These are phyloP conservation scores for Sphinx pinastri DNA, from an alignment of 2,888 invertebrate species.

Conservation along the genomic window DNA sequence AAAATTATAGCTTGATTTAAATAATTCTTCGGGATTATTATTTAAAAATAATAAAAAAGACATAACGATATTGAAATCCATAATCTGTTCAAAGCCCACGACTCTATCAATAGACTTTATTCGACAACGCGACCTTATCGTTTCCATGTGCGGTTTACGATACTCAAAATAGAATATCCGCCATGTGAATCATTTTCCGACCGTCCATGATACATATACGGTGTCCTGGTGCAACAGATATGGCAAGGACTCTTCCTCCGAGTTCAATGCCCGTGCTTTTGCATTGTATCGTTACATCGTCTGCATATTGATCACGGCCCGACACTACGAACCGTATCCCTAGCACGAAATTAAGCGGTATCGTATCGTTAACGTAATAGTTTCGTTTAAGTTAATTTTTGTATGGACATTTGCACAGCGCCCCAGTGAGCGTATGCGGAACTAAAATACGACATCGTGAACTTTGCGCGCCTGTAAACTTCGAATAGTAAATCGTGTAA, in stretches of 20 bases:
- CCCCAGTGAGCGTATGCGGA: no score
- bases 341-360: no score
- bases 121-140: slow-evolving; percentile 32
- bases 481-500: no score
- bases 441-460: no score
- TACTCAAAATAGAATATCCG: slow-evolving; percentile 54
- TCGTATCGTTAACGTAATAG: no score
- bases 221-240: slow-evolving; percentile 58
- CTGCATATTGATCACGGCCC: slow-evolving; percentile 68
- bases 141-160: slow-evolving; percentile 32
- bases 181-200: slow-evolving; percentile 62
- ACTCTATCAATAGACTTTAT: slow-evolving; percentile 14
- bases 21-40: no score
- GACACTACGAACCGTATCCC: not conserved
- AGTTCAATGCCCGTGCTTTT: slow-evolving; percentile 79
- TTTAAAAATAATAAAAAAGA: not conserved
- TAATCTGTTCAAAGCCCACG: not conserved
- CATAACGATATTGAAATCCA: not conserved
- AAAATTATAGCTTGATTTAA: no score
- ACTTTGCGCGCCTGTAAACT: not conserved
- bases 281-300: slow-evolving; percentile 66
- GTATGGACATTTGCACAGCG: no score
- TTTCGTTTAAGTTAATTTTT: no score
- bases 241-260: slow-evolving; percentile 70
- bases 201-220: slow-evolving; percentile 56